Base-by-base conservation (phyloP, 1,140 invertebrate species). In the Drosophila suzukii region DNA sequence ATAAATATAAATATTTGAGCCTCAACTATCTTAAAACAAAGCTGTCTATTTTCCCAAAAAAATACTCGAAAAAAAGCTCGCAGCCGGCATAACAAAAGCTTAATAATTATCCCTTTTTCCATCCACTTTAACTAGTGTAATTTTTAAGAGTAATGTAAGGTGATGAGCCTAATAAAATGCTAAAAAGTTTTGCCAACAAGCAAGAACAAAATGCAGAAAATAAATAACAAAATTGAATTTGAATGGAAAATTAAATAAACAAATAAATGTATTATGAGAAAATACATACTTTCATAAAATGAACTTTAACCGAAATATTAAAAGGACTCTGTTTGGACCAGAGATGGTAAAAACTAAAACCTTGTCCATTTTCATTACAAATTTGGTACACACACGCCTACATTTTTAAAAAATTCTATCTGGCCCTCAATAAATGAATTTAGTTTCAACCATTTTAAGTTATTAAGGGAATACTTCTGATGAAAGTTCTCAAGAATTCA, bases 201-300 rank as follows among this genome's bases (percentile, higher is more conserved):
- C 46, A 36, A 60, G 39, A 74, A 78, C 60, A 63, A 39, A 79
- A 68, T 59, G 70, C 65, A 66, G 47, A 79, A 15, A 80, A 41
- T 49, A 62, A 81, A 82, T 71, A 50, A 81, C 65, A 72, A 82
- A 88, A 79, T 62, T 82, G 75, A 76, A 86, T 75, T 81, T 81
- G 71, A 85, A 81, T 60, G 78, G 74, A 56, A 83, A 86, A 78
- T 75, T 78, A 61, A 65, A 78, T 80, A 59, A 77, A 76, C 63
- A 84, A 78, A 81, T 71, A 78, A 60, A 83, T 67, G 55, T 72
- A 84, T 76, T 77, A 75, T 78, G 63, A 72, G 56, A 74, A 57
- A 59, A 38, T 46, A 17, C 47, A 54, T 62, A 75, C 55, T 61
- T 83, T 78, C 71, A 84, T 81, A 58, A 77, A 65, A 78, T 70